Evolutionary conservation across 2,888 invertebrate species (phyloP), one percentile per base, ranked within the genome.

Genomic region (Antheraea yamamai): DNA sequence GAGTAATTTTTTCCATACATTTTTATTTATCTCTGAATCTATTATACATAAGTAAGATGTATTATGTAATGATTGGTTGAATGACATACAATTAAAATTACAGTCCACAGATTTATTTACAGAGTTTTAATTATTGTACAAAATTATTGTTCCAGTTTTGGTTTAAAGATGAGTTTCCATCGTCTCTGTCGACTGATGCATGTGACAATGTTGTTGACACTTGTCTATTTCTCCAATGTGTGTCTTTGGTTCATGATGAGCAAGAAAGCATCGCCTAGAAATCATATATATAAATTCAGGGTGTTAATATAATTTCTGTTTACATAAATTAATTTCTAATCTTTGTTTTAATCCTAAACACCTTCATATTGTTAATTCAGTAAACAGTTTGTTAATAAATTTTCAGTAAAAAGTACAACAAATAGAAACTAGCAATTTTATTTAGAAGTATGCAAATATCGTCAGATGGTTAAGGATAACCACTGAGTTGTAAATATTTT

Each of bases 191-290:
- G 90, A 73, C 79, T 94, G 79, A 90, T 90, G 88, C 93, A 94
- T 83, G 85, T 93, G n/a, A 89, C 90, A n/a, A 94, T 94, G 91
- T 85, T 94, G 75, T 84, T 94, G 74, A 87, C 89, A 8, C 85
- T 94, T 73, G 88, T 93, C 66, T 94, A 93, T 84, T 94, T 93
- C 87, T 93, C 92, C 86, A 94, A 94, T 78, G 85, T 93, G 61
- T 90, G 91, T 79, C 83, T 94, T 74, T 94, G 94, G 94, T 94
- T 91, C 81, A 83, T 93, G 81, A 92, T 92, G 89, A 88, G 86
- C 75, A 93, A 89, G 82, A 93, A 88, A 84, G 79, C 84, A 26
- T 87, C 88, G 83, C 88, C 92, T 84, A 90, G 85, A 81, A 84
- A 84, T 66, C 76, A 89, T n/a, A 84, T 87, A 81, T 93, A 92